These are phyloP conservation scores for Phaethornis superciliosus DNA, from an alignment of 2,113 vertebrate genomes.

Conservation along the genomic window DNA sequence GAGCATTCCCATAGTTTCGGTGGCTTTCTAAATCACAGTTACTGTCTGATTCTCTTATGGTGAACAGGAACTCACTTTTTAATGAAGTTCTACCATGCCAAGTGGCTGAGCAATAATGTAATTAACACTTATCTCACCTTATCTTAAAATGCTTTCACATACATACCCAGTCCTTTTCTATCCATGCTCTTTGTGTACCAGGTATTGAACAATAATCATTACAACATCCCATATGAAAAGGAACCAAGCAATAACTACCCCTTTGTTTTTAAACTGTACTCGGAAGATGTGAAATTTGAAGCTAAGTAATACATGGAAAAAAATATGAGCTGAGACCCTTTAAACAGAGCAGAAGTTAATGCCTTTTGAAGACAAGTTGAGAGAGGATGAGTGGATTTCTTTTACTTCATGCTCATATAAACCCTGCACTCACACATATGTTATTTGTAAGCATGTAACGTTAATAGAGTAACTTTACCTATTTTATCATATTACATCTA, in stretches of 20 bases:
- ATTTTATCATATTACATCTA: background rate
- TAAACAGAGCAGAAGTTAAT: background rate
- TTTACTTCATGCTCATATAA: background rate
- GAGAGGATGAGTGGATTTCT: background rate
- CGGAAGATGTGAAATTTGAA: background rate
- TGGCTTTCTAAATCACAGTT: slow-evolving; percentile 40
- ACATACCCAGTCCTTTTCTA: background rate
- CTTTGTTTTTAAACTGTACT: background rate
- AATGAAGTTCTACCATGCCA: slow-evolving; percentile 7
- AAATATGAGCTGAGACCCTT: background rate
- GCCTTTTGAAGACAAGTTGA: background rate
- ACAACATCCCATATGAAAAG: background rate
- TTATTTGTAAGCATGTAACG: background rate
- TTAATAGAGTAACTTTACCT: background rate
- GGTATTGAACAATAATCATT: background rate
- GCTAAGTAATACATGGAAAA: background rate
- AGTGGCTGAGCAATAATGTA: background rate
- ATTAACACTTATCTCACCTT: slow-evolving; percentile 26
- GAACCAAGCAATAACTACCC: background rate
- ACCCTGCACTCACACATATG: background rate
- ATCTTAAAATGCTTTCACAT: background rate
- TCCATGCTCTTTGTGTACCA: background rate
- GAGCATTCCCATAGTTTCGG: slow-evolving; percentile 34
- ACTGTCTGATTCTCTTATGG: background rate
- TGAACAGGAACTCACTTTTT: slow-evolving; percentile 10